Evolutionary conservation across 1,140 invertebrate species (phyloP).

Genomic region (Dendroctonus ponderosae): DNA sequence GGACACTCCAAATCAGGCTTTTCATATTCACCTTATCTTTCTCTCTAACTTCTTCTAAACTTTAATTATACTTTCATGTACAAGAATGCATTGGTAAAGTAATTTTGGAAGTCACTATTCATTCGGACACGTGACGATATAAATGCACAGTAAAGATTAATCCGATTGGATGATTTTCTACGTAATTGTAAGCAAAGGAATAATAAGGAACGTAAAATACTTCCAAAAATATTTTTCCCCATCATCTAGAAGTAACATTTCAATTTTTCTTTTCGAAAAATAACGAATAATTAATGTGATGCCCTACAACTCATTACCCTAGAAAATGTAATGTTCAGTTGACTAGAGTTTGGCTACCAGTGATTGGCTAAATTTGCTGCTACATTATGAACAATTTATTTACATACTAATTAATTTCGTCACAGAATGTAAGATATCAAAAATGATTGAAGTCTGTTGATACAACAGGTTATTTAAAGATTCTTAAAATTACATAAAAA

Average conservation of each 20-base stretch:
- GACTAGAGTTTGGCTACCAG: constrained; percentile 11
- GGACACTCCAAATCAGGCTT: neutral
- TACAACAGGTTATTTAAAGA: constrained; percentile 19
- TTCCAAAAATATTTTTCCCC: too few relatives aligned
- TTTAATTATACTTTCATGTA: too few relatives aligned
- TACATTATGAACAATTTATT: constrained; percentile 5
- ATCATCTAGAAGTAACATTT: too few relatives aligned
- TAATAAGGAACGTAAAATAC: too few relatives aligned
- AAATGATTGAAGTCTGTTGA: constrained; percentile 18
- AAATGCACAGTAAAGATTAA: too few relatives aligned
- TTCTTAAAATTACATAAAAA: neutral
- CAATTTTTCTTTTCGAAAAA: too few relatives aligned
- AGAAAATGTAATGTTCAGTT: constrained; percentile 1
- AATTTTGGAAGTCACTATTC: too few relatives aligned
- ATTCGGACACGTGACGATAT: too few relatives aligned
- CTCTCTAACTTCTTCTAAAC: too few relatives aligned
- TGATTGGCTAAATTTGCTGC: neutral
- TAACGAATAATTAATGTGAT: constrained; percentile 1
- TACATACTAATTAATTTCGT: constrained; percentile 1
- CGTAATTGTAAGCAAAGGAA: too few relatives aligned
- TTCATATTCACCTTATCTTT: neutral
- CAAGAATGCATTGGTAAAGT: too few relatives aligned
- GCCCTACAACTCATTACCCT: neutral
- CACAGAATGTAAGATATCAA: neutral
- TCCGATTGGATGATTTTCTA: too few relatives aligned